Conservation (phyloP, 2,113 vertebrate species). For the Neomonachus schauinslandi region DNA sequence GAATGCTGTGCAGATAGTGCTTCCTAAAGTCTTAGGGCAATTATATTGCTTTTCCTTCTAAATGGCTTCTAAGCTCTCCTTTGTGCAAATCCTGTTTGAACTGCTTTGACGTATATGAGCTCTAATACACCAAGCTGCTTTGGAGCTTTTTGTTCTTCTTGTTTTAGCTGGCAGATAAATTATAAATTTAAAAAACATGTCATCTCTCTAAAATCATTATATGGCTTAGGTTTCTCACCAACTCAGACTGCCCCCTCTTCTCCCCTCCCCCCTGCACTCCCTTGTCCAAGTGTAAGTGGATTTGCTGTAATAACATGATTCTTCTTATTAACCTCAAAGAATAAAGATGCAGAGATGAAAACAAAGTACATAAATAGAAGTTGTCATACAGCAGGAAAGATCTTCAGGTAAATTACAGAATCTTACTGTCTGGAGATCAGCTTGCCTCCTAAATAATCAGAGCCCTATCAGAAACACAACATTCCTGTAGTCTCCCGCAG, state of each 20-base stretch:
- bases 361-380: conserved; percentile 53
- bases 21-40: neutral
- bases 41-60: neutral
- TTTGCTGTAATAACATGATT: conserved; percentile 58
- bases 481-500: fast-evolving
- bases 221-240: neutral
- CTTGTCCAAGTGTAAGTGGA: conserved; percentile 45
- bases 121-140: neutral
- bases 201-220: conserved; percentile 34
- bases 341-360: conserved; percentile 41
- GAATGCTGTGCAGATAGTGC: neutral
- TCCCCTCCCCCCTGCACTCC: neutral
- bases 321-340: conserved; percentile 57
- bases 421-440: neutral
- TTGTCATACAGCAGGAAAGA: neutral
- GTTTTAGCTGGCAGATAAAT: conserved; percentile 46
- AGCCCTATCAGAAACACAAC: neutral
- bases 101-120: neutral
- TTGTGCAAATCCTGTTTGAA: conserved; percentile 52
- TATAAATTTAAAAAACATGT: conserved; percentile 56
- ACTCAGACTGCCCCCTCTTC: neutral
- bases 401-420: conserved; percentile 30
- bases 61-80: neutral
- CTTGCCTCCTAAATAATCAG: neutral
- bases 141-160: neutral